Evolutionary conservation across 2,113 vertebrate species (phyloP), one percentile per base, ranked within the genome.

Genomic region (Camelus dromedarius): DNA sequence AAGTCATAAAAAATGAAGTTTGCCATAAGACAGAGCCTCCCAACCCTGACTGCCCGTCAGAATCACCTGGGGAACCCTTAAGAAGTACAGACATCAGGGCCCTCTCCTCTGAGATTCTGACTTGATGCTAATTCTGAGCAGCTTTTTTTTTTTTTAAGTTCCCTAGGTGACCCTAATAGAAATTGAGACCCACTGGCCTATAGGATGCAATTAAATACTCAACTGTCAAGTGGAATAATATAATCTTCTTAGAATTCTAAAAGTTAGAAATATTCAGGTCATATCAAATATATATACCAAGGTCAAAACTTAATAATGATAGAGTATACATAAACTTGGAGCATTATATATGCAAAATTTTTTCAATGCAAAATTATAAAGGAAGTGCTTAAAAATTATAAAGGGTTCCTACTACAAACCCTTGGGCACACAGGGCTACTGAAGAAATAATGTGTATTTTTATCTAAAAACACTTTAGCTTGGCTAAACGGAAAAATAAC

Each of bases 171-270:
- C 82, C 24, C 94, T 97, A 97, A 96, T 70, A 97, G 93, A 97
- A 93, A 96, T 24, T 91, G 89, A 97, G 48, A 89, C 56, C 24
- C 52, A 94, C 42, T 89, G 83, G 42, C 30, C 62, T 82, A 82
- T 28, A 89, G 85, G 89, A 83, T 60, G 19, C 91, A 97, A 95
- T 97, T 95, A 97, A 95, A 96, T 89, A 96, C 42, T 77, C 73
- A 93, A 38, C 95, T 95, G 93, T 96, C 88, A 92, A 91, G 82
- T 89, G 58, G 73, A n/a, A 94, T 93, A 85, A 82, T 70, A 95
- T n/a, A 89, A 91, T 86, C 94, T 95, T 86, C 92, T 95, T 73
- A 94, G 73, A 95, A 95, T 96, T 79, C 26, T 85, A 76, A 91
- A 95, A 54, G 66, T 56, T 94, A 18, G 50, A 77, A 88, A 76